A percentile compares a stretch with the other conserved stretches of the same genome.
These are phyloP conservation scores for Spisula subtruncata DNA, from an alignment of 2,888 invertebrate genomes.

Conservation along the genomic window DNA sequence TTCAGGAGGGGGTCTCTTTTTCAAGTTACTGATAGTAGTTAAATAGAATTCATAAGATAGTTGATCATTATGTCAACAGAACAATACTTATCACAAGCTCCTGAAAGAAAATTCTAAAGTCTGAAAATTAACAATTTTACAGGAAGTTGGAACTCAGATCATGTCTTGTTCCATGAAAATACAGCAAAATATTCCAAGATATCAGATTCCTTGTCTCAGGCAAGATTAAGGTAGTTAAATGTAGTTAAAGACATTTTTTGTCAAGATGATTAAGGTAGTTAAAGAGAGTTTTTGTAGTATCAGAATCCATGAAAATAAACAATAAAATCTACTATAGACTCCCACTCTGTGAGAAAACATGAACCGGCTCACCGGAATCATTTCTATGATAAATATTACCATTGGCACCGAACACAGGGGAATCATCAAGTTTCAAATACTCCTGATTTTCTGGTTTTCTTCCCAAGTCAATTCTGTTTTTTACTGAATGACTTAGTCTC, in stretches of 20 bases:
- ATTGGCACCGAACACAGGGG: conserved; percentile 11
- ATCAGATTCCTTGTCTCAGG: not conserved
- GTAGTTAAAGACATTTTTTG: too few species aligned
- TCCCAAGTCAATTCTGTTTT: conserved; percentile 23
- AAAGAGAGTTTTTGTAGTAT: not conserved
- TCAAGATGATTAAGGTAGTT: too few species aligned
- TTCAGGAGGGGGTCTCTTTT: too few species aligned
- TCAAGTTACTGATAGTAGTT: too few species aligned
- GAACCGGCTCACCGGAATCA: not conserved
- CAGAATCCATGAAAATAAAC: conserved; percentile 14
- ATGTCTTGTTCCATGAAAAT: not conserved
- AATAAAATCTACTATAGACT: not conserved
- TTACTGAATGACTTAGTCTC: not conserved
- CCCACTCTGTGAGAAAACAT: not conserved
- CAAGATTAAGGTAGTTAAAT: too few species aligned
- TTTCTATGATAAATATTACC: conserved; percentile 35
- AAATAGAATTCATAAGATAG: too few species aligned
- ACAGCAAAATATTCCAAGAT: not conserved
- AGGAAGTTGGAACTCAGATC: not conserved
- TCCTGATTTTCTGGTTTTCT: conserved; percentile 31
- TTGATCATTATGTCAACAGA: too few species aligned
- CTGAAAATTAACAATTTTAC: not conserved
- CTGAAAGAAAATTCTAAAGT: too few species aligned
- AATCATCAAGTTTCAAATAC: not conserved
- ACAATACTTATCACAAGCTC: too few species aligned